These are phyloP conservation scores for Alloscopus bannaensis DNA, from an alignment of 2,888 invertebrate genomes.

Conservation along the genomic window DNA sequence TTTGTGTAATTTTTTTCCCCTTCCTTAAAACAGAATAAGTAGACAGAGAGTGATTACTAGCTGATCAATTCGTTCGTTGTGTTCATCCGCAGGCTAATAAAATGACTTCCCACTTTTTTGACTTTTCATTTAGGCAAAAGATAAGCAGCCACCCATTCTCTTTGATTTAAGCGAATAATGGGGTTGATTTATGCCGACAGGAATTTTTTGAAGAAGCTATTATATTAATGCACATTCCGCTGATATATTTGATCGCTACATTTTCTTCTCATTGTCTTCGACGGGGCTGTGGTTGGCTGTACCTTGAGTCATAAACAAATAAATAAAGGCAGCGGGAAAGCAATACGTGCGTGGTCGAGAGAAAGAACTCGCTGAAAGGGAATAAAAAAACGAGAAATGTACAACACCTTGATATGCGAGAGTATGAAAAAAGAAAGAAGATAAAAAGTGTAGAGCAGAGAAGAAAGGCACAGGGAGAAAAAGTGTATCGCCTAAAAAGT, in stretches of 20 bases:
- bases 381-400: too few species aligned
- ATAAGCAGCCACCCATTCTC: slow-evolving; percentile 57
- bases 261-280: slow-evolving; percentile 45
- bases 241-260: slow-evolving; percentile 53
- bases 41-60: slow-evolving; percentile 63
- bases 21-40: slow-evolving; percentile 52
- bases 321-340: slow-evolving; percentile 38
- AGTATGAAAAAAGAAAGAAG: not conserved
- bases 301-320: slow-evolving; percentile 38
- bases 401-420: too few species aligned
- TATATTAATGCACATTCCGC: slow-evolving; percentile 52
- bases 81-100: slow-evolving; percentile 55
- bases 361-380: not conserved
- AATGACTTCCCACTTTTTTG: slow-evolving; percentile 60
- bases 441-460: slow-evolving; percentile 13
- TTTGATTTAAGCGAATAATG: slow-evolving; percentile 56
- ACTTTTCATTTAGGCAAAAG: slow-evolving; percentile 60
- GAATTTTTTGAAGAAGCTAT: slow-evolving; percentile 57
- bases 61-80: slow-evolving; percentile 54
- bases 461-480: too few species aligned
- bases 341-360: slow-evolving; percentile 9
- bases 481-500: too few species aligned
- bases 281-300: not conserved
- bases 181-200: slow-evolving; percentile 63
- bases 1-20: not conserved